phyloP scores from a whole-genome alignment of 1,140 invertebrate genomes.

The Sinonovacula constricta region DNA sequence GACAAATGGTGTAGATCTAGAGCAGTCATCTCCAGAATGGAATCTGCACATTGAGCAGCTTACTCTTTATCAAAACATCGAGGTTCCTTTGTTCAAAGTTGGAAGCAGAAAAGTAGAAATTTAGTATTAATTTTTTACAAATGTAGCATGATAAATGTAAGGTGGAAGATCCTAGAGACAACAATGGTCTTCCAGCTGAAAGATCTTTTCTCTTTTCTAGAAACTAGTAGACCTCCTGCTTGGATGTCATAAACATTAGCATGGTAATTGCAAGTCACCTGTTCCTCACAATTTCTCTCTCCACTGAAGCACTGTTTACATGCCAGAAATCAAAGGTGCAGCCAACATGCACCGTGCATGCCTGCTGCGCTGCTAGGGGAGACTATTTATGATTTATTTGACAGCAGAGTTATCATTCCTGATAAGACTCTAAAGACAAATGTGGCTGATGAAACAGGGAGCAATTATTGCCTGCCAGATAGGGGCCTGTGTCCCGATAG shows the following conservation, averaged over 20 bases:
- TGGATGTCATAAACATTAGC: neutral
- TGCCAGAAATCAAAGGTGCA: conserved; percentile 6
- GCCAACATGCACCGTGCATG: conserved; percentile 19
- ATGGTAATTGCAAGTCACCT: neutral
- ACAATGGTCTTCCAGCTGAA: too few species aligned
- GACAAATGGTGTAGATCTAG: too few species aligned
- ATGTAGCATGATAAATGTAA: too few species aligned
- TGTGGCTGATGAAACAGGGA: conserved; percentile 30
- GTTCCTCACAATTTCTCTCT: neutral
- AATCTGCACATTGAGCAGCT: too few species aligned
- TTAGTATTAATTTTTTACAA: too few species aligned
- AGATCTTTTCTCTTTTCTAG: too few species aligned
- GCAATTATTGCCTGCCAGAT: conserved; percentile 30
- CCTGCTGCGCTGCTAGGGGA: conserved; percentile 13
- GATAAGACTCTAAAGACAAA: conserved; percentile 50
- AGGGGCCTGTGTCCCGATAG: neutral
- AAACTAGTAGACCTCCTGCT: too few species aligned
- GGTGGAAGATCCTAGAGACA: too few species aligned
- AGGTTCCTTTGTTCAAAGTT: too few species aligned
- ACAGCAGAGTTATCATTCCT: conserved; percentile 30
- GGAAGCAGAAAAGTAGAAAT: too few species aligned
- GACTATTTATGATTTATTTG: conserved; percentile 43
- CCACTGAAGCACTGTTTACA: neutral
- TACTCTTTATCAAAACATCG: too few species aligned
- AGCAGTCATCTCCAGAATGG: too few species aligned